A percentile compares a stretch with the other conserved stretches of the same genome.
phyloP scores from a whole-genome alignment of 2,113 vertebrate species.

The Myrmecobius fasciatus region DNA sequence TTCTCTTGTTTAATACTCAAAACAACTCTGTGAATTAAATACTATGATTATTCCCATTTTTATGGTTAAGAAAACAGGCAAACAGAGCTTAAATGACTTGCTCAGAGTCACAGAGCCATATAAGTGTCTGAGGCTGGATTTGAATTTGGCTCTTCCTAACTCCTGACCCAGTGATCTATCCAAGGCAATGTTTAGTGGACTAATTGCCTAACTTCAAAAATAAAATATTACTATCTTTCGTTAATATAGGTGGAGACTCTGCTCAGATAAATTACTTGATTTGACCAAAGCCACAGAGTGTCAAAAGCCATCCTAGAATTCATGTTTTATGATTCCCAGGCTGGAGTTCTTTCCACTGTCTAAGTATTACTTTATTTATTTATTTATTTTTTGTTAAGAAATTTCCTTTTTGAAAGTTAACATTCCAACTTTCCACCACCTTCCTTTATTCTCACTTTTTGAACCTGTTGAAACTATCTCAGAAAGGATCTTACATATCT shows the following conservation, averaged over 20 bases:
- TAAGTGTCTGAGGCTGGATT: not conserved
- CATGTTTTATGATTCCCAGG: not conserved
- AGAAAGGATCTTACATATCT: conserved; percentile 25
- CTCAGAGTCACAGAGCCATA: not conserved
- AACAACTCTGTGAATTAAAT: not conserved
- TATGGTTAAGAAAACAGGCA: not conserved
- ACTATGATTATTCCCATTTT: not conserved
- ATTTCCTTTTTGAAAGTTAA: not conserved
- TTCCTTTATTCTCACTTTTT: not conserved
- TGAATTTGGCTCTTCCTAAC: not conserved
- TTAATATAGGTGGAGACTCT: not conserved
- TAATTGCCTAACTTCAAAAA: not conserved
- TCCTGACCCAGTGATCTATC: not conserved
- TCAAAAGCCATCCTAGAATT: not conserved
- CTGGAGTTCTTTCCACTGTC: not conserved
- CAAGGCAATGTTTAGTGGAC: not conserved
- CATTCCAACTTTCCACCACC: not conserved
- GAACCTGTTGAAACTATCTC: not conserved
- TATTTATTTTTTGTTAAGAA: not conserved
- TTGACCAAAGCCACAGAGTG: not conserved
- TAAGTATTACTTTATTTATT: not conserved
- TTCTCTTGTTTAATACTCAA: not conserved
- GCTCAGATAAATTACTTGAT: not conserved
- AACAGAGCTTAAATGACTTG: not conserved
- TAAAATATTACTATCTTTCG: not conserved